phyloP scores from a whole-genome alignment of 1,140 invertebrate genomes.

The Pentalonia nigronervosa region DNA sequence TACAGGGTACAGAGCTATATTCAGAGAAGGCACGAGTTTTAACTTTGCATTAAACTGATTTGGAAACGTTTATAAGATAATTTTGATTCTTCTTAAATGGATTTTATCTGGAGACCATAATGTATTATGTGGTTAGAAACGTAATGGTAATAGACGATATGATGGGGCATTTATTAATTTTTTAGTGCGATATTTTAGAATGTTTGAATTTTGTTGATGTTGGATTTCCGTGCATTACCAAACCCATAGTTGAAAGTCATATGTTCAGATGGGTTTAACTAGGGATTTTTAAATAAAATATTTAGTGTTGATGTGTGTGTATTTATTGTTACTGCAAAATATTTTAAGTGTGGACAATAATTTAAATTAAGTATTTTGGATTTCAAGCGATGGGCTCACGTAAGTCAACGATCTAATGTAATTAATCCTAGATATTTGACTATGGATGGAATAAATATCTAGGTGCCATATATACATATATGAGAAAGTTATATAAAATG shows the following conservation, averaged over 20 bases:
- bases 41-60: no score
- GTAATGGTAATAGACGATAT: no score
- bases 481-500: background rate
- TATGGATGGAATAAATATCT: background rate
- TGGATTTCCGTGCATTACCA: background rate
- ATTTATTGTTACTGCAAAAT: background rate
- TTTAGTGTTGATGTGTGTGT: background rate
- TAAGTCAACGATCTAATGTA: background rate
- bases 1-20: no score
- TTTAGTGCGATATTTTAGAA: no score
- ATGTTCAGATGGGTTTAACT: background rate
- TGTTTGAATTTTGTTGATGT: background rate
- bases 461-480: background rate
- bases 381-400: background rate
- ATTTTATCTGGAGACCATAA: no score
- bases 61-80: no score
- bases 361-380: background rate
- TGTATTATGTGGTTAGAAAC: no score
- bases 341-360: background rate
- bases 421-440: background rate
- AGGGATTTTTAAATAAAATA: background rate
- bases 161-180: no score
- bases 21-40: no score
- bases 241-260: no score
- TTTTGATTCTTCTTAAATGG: no score